phyloP scores from a whole-genome alignment of 2,797 vertebrate genomes.

The Liasis olivaceus region DNA sequence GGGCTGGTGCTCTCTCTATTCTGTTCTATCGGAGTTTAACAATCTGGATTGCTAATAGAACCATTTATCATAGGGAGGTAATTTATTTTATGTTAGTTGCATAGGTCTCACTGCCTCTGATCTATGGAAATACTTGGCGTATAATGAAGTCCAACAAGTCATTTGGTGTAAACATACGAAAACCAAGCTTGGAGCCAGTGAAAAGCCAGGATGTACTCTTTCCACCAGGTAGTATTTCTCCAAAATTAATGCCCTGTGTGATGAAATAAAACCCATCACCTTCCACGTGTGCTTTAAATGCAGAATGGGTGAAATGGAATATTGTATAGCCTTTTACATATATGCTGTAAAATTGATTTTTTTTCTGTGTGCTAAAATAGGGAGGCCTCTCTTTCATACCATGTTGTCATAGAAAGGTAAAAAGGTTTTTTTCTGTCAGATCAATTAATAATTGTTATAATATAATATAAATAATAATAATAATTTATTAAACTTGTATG shows the following conservation, averaged over 20 bases:
- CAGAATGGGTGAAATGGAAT: slow-evolving; percentile 31
- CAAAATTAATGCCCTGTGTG: slow-evolving; percentile 54
- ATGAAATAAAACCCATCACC: slow-evolving; percentile 58
- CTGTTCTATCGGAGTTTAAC: slow-evolving; percentile 95
- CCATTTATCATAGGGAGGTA: slow-evolving; percentile 93
- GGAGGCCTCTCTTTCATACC: not conserved
- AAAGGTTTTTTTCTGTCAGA: not conserved
- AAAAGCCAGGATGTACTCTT: slow-evolving; percentile 33
- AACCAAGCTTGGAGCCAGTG: slow-evolving; percentile 57
- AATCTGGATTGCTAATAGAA: slow-evolving; percentile 99
- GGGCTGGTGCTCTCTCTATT: slow-evolving; percentile 80
- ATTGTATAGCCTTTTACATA: not conserved
- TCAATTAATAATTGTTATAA: not conserved
- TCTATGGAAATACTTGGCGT: slow-evolving; percentile 84
- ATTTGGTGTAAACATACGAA: slow-evolving; percentile 62
- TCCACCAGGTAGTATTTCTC: slow-evolving; percentile 44
- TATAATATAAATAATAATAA: not conserved
- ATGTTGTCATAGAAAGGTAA: not conserved
- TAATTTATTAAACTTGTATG: not conserved
- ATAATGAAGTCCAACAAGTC: slow-evolving; percentile 75
- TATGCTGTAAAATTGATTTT: not conserved
- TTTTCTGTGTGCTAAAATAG: not conserved
- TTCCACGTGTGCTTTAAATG: slow-evolving; percentile 32
- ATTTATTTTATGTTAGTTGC: slow-evolving; percentile 87
- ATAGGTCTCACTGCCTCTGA: slow-evolving; percentile 84